phyloP scores from a whole-genome alignment of 2,888 invertebrate species.

The Oxycera nigricornis region DNA sequence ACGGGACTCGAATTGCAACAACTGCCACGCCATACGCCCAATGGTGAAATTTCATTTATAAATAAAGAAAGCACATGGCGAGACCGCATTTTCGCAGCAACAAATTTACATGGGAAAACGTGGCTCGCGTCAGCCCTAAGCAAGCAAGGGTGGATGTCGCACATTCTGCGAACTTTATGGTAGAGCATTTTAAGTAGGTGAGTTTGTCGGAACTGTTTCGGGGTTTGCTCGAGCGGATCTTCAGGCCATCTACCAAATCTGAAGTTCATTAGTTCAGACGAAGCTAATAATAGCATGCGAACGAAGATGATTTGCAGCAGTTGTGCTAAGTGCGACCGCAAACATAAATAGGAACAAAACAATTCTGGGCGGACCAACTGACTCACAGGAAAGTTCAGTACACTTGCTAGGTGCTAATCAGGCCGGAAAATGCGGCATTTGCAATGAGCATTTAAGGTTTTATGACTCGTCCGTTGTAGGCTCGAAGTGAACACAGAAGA shows the following conservation, averaged over 20 bases:
- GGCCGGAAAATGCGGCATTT: not conserved
- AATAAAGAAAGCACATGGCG: slow-evolving; percentile 11
- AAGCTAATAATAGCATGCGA: not conserved
- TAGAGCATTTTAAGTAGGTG: not conserved
- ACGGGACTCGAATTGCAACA: not conserved
- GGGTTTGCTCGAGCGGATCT: not conserved
- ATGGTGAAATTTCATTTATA: slow-evolving; percentile 4
- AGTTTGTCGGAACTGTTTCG: not conserved
- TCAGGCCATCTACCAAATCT: not conserved
- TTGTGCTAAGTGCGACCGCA: not conserved
- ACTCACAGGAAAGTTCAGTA: not conserved
- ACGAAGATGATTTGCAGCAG: slow-evolving; percentile 4
- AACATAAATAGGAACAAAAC: not conserved
- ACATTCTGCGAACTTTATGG: not conserved
- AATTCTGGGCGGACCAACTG: not conserved
- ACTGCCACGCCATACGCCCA: not conserved
- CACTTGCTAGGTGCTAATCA: not conserved
- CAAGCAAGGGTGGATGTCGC: not conserved
- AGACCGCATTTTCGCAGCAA: not conserved
- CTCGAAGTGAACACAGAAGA: too few relatives aligned
- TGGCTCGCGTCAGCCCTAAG: too few relatives aligned
- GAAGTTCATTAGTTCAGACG: not conserved
- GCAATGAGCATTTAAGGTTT: not conserved
- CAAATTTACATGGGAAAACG: not conserved
- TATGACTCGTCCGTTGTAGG: not conserved